A percentile compares a stretch with the other conserved stretches of the same genome.
Evolutionary conservation across 1,140 invertebrate genomes (phyloP).

Genomic region (Phymastichus coffea): DNA sequence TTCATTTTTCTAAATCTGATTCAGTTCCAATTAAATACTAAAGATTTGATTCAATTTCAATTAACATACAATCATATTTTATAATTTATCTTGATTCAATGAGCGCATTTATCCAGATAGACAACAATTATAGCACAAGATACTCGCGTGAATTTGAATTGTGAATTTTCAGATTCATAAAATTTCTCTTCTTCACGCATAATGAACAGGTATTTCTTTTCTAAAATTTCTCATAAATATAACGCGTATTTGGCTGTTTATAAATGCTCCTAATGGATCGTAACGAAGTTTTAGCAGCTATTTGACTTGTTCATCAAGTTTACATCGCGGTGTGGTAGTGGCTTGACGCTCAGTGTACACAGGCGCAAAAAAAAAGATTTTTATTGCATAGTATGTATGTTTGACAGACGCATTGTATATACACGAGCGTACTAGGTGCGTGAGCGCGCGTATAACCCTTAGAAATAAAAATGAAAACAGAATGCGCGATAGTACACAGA

Average conservation of each 20-base stretch:
- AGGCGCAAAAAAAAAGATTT: background rate
- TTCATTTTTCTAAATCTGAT: too few species aligned
- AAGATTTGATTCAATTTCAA: too few species aligned
- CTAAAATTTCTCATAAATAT: background rate
- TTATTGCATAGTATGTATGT: constrained; percentile 6
- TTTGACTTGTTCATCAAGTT: background rate
- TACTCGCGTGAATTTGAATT: too few species aligned
- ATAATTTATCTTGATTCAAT: too few species aligned
- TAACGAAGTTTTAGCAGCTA: background rate
- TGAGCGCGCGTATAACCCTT: background rate
- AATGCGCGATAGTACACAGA: constrained; percentile 23
- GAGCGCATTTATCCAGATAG: too few species aligned
- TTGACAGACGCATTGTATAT: constrained; percentile 2
- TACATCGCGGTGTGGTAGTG: too few species aligned
- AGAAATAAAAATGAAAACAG: constrained; percentile 20
- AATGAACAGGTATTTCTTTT: too few species aligned
- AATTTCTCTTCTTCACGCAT: too few species aligned
- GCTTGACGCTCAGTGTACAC: background rate
- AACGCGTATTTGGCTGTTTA: background rate
- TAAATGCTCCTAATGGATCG: constrained; percentile 8
- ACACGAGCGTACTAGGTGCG: background rate
- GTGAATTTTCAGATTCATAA: too few species aligned
- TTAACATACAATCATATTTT: too few species aligned
- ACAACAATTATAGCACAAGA: too few species aligned
- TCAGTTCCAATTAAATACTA: too few species aligned